phyloP scores from a whole-genome alignment of 2,113 vertebrate genomes.

The Indicator indicator region DNA sequence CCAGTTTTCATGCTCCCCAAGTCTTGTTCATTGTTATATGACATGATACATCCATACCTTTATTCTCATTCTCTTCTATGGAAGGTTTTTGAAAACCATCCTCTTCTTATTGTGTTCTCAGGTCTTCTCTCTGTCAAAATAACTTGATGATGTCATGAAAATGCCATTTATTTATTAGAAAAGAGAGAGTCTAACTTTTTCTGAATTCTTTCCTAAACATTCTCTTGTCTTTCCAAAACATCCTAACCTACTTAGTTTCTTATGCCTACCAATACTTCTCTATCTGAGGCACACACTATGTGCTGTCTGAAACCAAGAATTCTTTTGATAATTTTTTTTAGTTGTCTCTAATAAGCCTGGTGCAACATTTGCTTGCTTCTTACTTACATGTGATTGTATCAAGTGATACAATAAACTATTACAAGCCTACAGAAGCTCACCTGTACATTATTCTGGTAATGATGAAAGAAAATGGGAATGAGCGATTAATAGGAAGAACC shows the following conservation, averaged over 20 bases:
- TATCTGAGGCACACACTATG: neutral
- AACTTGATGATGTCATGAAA: neutral
- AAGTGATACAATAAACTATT: rapidly evolving
- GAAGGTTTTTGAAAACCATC: neutral
- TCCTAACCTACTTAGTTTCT: neutral
- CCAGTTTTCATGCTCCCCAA: neutral
- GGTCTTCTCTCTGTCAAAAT: neutral
- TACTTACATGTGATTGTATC: neutral
- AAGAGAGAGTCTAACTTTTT: neutral
- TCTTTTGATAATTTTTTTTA: neutral
- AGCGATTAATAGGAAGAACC: neutral
- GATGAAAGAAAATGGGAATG: neutral
- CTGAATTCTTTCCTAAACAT: neutral
- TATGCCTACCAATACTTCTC: neutral
- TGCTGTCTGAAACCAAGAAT: neutral
- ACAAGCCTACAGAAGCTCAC: neutral
- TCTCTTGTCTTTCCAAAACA: neutral
- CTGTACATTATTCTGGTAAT: neutral
- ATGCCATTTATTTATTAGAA: neutral
- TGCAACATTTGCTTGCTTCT: neutral
- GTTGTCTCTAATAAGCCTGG: neutral
- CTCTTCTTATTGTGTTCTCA: neutral
- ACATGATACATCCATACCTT: neutral
- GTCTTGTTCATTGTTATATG: neutral
- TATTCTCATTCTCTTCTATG: neutral